phyloP scores from a whole-genome alignment of 2,113 vertebrate genomes.

The Ardeotis arabs region DNA sequence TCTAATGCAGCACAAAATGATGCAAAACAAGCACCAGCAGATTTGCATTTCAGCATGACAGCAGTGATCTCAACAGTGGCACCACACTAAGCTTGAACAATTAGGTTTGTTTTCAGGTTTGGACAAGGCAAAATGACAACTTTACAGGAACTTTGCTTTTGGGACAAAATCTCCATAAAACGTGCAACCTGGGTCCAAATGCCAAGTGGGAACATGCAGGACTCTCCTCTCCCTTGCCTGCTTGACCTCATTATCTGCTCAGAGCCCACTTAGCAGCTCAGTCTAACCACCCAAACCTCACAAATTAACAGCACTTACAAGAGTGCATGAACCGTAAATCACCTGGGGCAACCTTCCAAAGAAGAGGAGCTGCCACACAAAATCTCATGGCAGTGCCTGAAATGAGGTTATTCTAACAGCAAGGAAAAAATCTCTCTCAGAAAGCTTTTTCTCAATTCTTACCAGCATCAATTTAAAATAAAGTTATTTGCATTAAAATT shows the following conservation, averaged over 20 bases:
- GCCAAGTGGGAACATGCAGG: conserved; percentile 1
- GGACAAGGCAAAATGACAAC: background rate
- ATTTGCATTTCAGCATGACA: background rate
- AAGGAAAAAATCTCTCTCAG: background rate
- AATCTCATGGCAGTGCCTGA: background rate
- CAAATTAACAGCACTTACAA: conserved; percentile 38
- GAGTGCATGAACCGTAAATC: background rate
- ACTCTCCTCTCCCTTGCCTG: background rate
- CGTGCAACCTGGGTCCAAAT: background rate
- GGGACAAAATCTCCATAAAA: background rate
- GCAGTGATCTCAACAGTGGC: background rate
- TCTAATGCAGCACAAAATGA: background rate
- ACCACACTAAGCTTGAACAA: background rate
- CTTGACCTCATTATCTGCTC: conserved; percentile 53
- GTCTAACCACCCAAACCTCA: conserved; percentile 41
- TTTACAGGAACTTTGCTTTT: background rate
- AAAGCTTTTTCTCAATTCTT: background rate
- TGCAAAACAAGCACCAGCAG: background rate
- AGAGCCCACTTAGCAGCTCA: conserved; percentile 48
- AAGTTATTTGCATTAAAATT: conserved; percentile 36
- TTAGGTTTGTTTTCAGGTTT: background rate
- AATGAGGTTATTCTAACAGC: conserved; percentile 44
- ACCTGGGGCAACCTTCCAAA: conserved; percentile 20
- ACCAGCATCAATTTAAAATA: background rate
- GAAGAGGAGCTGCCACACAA: background rate